Percentiles rank a stretch among this genome's conserved stretches.
These are phyloP conservation scores for Pangasius macronema DNA, from an alignment of 2,797 vertebrate genomes.

Conservation along the genomic window DNA sequence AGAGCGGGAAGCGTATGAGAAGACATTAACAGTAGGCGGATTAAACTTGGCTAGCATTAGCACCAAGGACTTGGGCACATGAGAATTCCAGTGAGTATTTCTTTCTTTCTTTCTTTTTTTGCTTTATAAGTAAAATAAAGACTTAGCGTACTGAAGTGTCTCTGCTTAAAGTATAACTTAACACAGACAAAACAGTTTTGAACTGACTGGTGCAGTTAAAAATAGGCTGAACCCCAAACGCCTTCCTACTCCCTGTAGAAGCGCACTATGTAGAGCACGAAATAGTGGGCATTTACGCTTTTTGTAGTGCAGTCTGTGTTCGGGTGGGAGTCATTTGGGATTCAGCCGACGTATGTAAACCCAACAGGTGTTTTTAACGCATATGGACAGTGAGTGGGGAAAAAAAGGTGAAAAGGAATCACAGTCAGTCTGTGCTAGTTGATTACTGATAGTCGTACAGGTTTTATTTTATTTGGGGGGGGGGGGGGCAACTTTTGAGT, in stretches of 20 bases:
- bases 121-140: not conserved
- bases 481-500: not conserved
- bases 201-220: not conserved
- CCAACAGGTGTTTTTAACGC: constrained; percentile 32
- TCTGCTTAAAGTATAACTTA: not conserved
- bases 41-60: constrained; percentile 3
- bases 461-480: too few relatives aligned
- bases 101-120: not conserved
- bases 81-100: constrained; percentile 22
- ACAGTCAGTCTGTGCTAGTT: not conserved
- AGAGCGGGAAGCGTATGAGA: constrained; percentile 58
- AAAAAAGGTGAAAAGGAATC: too few relatives aligned
- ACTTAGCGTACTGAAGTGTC: not conserved
- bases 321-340: not conserved
- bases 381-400: not conserved
- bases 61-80: not conserved
- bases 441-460: not conserved
- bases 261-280: constrained; percentile 2
- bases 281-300: too few relatives aligned
- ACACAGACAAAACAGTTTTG: not conserved
- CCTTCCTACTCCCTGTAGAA: too few relatives aligned
- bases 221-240: not conserved
- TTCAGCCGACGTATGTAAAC: not conserved
- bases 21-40: constrained; percentile 23
- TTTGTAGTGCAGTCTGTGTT: not conserved